Base-by-base conservation (phyloP, 2,888 invertebrate species). In the Euzophera pinguis region DNA sequence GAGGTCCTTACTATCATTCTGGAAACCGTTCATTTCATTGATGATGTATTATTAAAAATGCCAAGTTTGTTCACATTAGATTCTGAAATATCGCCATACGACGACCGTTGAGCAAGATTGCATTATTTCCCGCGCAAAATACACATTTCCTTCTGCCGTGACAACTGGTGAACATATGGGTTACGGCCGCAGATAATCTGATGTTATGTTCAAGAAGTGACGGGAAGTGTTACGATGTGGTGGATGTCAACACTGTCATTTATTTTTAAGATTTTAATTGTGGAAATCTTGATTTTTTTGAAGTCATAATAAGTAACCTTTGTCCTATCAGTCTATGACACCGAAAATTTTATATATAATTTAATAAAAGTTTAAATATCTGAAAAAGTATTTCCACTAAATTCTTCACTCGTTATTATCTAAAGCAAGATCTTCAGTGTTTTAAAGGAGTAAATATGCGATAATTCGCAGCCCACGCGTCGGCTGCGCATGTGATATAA, bases 111-210 rank as follows among this genome's bases (percentile, higher is more conserved):
- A 45, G 29, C 9, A 56, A 52, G 16, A 55, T 59, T 59, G 58
- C 59, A 38, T 16, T 55, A 54, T 54, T 58, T 61, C 61, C 60
- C 51, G 42, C 51, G 43, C 27, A 49, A 60, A 39, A 39, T 10
- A 41, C 55, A 52, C 50, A 58, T 71, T 77, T 81, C 80, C 80
- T 74, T 66, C 73, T 77, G 75, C 73, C 43, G 43, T 37, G 43
- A 51, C 69, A 78, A 78, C 63, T 58, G 61, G 61, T 76, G 73
- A 60, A 58, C 77, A 82, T 72, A 68, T 81, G 59, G 82, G 83
- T 83, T 78, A 75, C 69, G 82, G 82, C 77, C 82, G 64, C 37
- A 60, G 49, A 56, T 65, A 62, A 65, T 63, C 50, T 41, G 42
- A 22, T 37, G 37, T 43, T 38, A 22, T 14, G 8, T 10, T 4